Base-by-base conservation (phyloP, 1,140 invertebrate genomes). In the Archivesica marissinica region DNA sequence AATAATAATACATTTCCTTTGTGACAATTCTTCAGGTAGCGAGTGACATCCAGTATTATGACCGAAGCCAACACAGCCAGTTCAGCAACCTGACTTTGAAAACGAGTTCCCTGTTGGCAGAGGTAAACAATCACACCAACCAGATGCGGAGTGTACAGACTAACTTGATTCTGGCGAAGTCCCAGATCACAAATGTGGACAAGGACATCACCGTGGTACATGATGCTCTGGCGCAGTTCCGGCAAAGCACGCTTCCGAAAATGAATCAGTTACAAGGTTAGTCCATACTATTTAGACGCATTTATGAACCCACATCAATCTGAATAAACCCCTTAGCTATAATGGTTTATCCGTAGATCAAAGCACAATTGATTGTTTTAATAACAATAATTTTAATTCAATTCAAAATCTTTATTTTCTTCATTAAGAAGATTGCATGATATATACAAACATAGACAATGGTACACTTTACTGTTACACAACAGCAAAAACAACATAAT, bases 161-260 rank as follows among this genome's bases (percentile, higher is more conserved):
- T 7, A 75, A 23, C 25, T 23, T 72, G 17, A 4, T 47, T 11
- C 20, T 83, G 23, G 70, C 30, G 0, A 50, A 83, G 70, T n/a
- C 66, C 3, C 47, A 41, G 1, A 20, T 83, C 0, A 70, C 30
- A 28, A 30, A 75, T 13, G 70, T 75, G n/a, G 68, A 83, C n/a
- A 33, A 38, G 23, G 70, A 83, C 23, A 50, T 56, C 2, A 83
- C 47, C 17, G 23, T 74, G 3, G 54, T 74, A 2, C 80, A 83
- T 28, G 80, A 83, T 28, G 66, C 80, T 1, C 25, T 83, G 9
- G 80, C 68, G 20, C 68, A 70, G 35, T 75, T 74, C 52, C 17
- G 80, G 15, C 35, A 83, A 61, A 23, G 33, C 39, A 56, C 41
- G 4, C 28, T 59, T 4, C 50, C 80, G 17, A 30, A 59, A 83